phyloP scores from a whole-genome alignment of 1,140 invertebrate species.

The Caenorhabditis elegans region WBcel235 BX284606.5:4658501-4659000 shows the following conservation, averaged over 20 bases:
- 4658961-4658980: background rate
- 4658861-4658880: no score
- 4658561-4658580: slow-evolving; percentile 10
- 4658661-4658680: background rate
- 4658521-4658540: slow-evolving; percentile 1
- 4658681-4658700: background rate
- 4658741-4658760: background rate
- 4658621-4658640: background rate
- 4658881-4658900: no score
- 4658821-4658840: no score
- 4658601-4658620: background rate
- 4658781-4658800: background rate
- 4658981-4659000: background rate
- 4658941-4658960: background rate
- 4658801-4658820: background rate
- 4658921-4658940: background rate
- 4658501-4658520: background rate
- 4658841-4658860: no score
- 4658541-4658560: slow-evolving; percentile 8
- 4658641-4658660: background rate
- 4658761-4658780: background rate
- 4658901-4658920: background rate
- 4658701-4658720: slow-evolving; percentile 4
- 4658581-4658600: slow-evolving; percentile 7
- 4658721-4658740: background rate